Base-by-base conservation (phyloP, 1,140 invertebrate genomes). In the Drosophila repleta region DNA sequence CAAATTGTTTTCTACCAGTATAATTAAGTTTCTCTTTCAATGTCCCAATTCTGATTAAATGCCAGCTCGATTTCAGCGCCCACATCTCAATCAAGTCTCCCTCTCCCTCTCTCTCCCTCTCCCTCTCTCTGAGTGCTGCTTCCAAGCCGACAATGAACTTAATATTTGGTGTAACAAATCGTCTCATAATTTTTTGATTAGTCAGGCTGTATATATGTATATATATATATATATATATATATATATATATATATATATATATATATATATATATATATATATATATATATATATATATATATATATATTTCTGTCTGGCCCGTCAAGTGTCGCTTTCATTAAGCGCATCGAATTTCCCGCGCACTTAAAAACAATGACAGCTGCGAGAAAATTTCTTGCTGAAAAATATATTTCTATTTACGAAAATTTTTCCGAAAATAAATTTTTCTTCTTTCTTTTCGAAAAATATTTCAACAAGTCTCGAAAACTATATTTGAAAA, bases 101-200 rank as follows among this genome's bases (percentile, higher is more conserved):
- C 17, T 48, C 13, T 37, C 48, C 61, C n/a, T 29, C 48, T 61
- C n/a, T 29, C 35, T 39, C 52, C 64, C 58, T 48, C 13, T 37
- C 48, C 61, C n/a, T 29, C 48, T 61, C n/a, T 29, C 35, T 39
- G 29, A 35, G 17, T 35, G 32, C 32, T 55, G 15, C 41, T 35
- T 41, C 6, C 15, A 17, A 6, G 29, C 69, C 60, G 69, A 26
- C 63, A 72, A 72, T 72, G 77, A 66, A 70, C 66, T 70, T 70
- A 51, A 51, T 68, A 66, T 56, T 67, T 67, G 68, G 62, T 85
- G 82, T 88, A 76, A 55, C 82, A 75, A 85, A 85, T 87, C 61
- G 79, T 55, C 78, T 87, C 75, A 82, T 88, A 75, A 76, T 88
- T 88, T 65, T 64, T 69, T 75, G 83, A 87, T 87, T 82, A 82